phyloP scores from a whole-genome alignment of 2,888 invertebrate species.

The Lasius fuliginosus region DNA sequence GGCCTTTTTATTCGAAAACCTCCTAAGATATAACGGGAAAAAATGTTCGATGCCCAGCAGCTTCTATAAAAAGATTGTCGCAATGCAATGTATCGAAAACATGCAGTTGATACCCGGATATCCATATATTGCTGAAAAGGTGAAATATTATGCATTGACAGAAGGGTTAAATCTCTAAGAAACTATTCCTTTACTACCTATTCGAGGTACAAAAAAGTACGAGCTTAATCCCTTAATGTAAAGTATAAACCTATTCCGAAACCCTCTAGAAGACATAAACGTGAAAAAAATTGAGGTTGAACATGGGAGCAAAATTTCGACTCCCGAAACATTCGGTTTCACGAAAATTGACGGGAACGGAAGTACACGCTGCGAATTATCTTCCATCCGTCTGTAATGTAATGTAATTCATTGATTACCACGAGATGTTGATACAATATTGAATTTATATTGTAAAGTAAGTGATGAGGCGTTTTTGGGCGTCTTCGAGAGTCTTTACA shows the following conservation, averaged over 20 bases:
- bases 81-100: too few species aligned
- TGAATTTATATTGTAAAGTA: neutral
- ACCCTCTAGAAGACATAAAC: neutral
- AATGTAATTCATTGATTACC: conserved; percentile 1
- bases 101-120: too few species aligned
- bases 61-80: too few species aligned
- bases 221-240: neutral
- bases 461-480: neutral
- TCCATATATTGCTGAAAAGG: too few species aligned
- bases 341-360: conserved; percentile 21
- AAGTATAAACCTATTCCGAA: neutral
- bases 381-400: neutral
- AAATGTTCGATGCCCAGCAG: too few species aligned
- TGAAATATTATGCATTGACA: too few species aligned
- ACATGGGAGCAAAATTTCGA: neutral
- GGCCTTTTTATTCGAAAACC: too few species aligned
- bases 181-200: neutral
- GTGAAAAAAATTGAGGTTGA: neutral
- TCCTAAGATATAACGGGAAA: too few species aligned
- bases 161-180: neutral
- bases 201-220: neutral
- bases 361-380: conserved; percentile 3
- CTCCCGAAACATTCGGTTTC: conserved; percentile 48
- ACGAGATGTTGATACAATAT: conserved; percentile 1
- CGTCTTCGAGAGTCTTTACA: conserved; percentile 18